Evolutionary conservation across 2,113 vertebrate species (phyloP).

Genomic region (Xenopus borealis): DNA sequence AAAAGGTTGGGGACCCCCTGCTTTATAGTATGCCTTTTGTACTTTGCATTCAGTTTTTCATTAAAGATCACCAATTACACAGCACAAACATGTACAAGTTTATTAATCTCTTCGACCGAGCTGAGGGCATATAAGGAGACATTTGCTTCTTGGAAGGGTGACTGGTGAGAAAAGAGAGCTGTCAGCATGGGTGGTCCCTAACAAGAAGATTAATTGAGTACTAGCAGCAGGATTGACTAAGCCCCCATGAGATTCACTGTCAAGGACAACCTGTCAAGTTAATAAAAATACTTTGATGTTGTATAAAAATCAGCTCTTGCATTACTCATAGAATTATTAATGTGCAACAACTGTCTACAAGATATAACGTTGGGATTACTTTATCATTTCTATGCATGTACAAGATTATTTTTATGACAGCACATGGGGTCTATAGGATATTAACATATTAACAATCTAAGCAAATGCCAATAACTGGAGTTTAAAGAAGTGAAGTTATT

Average conservation of each 20-base stretch:
- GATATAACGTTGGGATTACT: too few species aligned
- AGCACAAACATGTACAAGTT: slow-evolving; percentile 20
- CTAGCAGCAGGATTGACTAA: slow-evolving; percentile 5
- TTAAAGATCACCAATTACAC: slow-evolving; percentile 43
- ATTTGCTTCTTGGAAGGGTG: slow-evolving; percentile 26
- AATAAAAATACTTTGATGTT: slow-evolving; percentile 1
- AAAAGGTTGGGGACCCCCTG: too few species aligned
- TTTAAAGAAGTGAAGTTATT: too few species aligned
- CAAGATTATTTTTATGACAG: too few species aligned
- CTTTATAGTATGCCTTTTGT: slow-evolving; percentile 52
- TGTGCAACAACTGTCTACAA: too few species aligned
- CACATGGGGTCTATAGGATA: too few species aligned
- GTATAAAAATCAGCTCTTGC: not conserved
- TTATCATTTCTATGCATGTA: too few species aligned
- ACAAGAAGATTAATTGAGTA: slow-evolving; percentile 39
- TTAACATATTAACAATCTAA: too few species aligned
- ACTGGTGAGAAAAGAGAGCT: slow-evolving; percentile 2
- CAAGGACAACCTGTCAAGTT: slow-evolving; percentile 36
- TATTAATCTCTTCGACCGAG: slow-evolving; percentile 5
- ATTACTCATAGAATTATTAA: too few species aligned
- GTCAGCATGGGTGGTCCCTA: slow-evolving; percentile 51
- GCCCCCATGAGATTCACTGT: slow-evolving; percentile 25
- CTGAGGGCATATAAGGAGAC: slow-evolving; percentile 42
- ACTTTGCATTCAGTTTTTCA: slow-evolving; percentile 6
- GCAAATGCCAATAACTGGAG: too few species aligned